Percentiles rank a stretch among this genome's conserved stretches.
phyloP scores from a whole-genome alignment of 2,797 vertebrate species.

The Chelon auratus region DNA sequence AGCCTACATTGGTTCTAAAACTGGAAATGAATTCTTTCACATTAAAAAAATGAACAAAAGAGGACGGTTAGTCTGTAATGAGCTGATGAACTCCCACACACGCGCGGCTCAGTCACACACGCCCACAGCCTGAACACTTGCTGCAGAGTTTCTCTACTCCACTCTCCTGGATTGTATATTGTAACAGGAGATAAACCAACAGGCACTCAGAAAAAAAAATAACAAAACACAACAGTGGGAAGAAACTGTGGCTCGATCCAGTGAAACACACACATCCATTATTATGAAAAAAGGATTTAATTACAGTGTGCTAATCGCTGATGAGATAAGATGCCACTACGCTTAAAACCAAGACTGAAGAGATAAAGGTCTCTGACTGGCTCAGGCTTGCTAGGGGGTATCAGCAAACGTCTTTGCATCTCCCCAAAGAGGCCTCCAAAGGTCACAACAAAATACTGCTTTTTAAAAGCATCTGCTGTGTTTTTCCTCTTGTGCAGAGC shows the following conservation, averaged over 20 bases:
- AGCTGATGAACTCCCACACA: conserved; percentile 64
- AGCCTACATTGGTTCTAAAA: conserved; percentile 70
- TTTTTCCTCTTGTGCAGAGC: conserved; percentile 22
- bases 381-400: not conserved
- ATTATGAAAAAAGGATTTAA: not conserved
- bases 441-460: conserved; percentile 46
- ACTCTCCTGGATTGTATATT: conserved; percentile 19
- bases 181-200: conserved; percentile 19
- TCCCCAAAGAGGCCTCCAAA: conserved; percentile 38
- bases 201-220: not conserved
- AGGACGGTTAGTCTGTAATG: conserved; percentile 64
- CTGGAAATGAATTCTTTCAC: conserved; percentile 69
- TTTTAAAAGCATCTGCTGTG: conserved; percentile 45
- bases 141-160: conserved; percentile 35
- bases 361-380: conserved; percentile 26
- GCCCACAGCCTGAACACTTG: conserved; percentile 51
- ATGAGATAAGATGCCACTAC: not conserved
- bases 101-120: conserved; percentile 48
- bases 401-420: conserved; percentile 28
- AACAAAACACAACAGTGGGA: conserved; percentile 2
- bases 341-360: not conserved
- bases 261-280: not conserved
- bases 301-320: not conserved
- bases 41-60: conserved; percentile 70
- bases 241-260: not conserved